Evolutionary conservation across 2,888 invertebrate genomes (phyloP), one percentile per base, ranked within the genome.

Genomic region (Dynastes hyllus): DNA sequence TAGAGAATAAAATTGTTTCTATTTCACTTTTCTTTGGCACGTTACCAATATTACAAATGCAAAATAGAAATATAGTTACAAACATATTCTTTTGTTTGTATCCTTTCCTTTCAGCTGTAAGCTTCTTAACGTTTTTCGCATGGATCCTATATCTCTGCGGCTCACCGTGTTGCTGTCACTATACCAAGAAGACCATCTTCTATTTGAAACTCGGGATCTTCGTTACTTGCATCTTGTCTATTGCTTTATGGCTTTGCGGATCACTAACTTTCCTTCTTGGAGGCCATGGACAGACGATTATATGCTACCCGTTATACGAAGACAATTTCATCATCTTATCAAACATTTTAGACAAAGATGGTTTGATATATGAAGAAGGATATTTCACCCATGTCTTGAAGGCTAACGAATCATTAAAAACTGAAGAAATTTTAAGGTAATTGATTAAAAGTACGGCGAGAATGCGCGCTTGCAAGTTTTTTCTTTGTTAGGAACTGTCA

Each of bases 141-240:
- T 79, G 79, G 79, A 29, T 73, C 3, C 37, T 65, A n/a, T 65
- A 66, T 11, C 37, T 79, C 6, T 79, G 77, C 40, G 79, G 79
- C n/a, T 79, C 79, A 1, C 79, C 77, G 27, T 77, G 77, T 13
- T 73, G 77, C 27, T 79, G 77, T 51, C 67, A 73, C 22, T 67
- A 77, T 51, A 73, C 76, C 22, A 73, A 40, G 3, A 79, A 79
- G 16, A 73, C 77, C 6, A 67, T 77, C 9, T 61, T 73, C 3
- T 58, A 65, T 13, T 29, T 79, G 27, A 77, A 65, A 29, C 45
- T 77, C 0, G 67, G 79, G 13, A 55, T 77, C n/a, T 53, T 37
- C 6, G 1, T 79, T 11, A 55, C 55, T 11, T 77, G 77, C 37
- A 16, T 63, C 11, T 66, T 66, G 29, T 55, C 67, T 4, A 32